Conservation (phyloP, 2,113 vertebrate genomes). For the Phoenicopterus ruber region DNA sequence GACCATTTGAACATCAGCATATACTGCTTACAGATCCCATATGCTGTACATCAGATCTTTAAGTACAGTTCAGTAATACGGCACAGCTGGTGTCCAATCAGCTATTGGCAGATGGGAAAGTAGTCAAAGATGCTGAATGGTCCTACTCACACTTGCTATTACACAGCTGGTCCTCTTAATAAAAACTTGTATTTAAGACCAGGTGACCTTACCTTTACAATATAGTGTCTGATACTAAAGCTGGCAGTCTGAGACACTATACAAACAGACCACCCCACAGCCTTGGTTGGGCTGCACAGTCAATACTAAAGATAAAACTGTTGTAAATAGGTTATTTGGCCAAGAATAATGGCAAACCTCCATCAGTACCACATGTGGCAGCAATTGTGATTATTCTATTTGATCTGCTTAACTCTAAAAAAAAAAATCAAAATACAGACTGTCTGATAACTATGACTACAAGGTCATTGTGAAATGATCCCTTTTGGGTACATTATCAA, state of each 20-base stretch:
- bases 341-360: not conserved
- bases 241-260: not conserved
- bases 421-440: not conserved
- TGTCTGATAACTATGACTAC: not conserved
- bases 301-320: not conserved
- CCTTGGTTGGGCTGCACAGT: not conserved
- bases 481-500: not conserved
- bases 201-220: not conserved
- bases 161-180: not conserved
- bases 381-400: not conserved
- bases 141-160: not conserved
- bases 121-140: not conserved
- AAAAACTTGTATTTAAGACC: not conserved
- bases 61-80: not conserved
- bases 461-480: not conserved
- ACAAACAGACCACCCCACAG: not conserved
- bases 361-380: not conserved
- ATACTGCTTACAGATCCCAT: not conserved
- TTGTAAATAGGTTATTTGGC: not conserved
- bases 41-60: not conserved
- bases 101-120: not conserved
- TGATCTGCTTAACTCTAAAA: not conserved
- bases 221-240: not conserved
- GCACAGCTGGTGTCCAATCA: not conserved
- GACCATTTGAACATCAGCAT: not conserved